Evolutionary conservation across 2,113 vertebrate genomes (phyloP).

Genomic region (Xyliphius kryptos): DNA sequence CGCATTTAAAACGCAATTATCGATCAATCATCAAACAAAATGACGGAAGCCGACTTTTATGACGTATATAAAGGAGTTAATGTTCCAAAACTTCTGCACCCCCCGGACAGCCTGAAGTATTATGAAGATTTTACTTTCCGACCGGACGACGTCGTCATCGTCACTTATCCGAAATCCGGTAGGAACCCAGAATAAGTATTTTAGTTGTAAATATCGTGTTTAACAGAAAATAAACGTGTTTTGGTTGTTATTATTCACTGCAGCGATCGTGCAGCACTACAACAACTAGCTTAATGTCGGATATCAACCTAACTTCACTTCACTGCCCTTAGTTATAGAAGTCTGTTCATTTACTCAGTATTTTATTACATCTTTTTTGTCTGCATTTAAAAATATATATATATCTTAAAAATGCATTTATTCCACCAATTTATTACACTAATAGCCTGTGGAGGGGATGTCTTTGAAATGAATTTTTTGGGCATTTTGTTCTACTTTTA

Average conservation of each 20-base stretch:
- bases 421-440: too few relatives aligned
- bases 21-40: conserved; percentile 11
- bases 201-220: background rate
- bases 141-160: conserved; percentile 55
- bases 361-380: too few relatives aligned
- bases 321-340: too few relatives aligned
- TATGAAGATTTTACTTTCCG: conserved; percentile 58
- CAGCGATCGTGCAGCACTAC: too few relatives aligned
- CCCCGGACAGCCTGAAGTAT: conserved; percentile 47
- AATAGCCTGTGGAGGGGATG: too few relatives aligned
- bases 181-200: background rate
- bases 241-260: background rate
- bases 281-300: too few relatives aligned
- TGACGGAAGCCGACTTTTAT: conserved; percentile 58
- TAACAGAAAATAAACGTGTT: background rate
- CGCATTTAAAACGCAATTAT: background rate
- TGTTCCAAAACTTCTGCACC: conserved; percentile 27
- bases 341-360: too few relatives aligned
- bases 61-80: conserved; percentile 50
- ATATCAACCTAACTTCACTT: too few relatives aligned
- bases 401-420: too few relatives aligned
- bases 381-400: too few relatives aligned
- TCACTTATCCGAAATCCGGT: conserved; percentile 61
- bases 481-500: too few relatives aligned
- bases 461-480: too few relatives aligned